Conservation (phyloP, 92 coral and sea anemone species). For the Porites cylindrica region DNA sequence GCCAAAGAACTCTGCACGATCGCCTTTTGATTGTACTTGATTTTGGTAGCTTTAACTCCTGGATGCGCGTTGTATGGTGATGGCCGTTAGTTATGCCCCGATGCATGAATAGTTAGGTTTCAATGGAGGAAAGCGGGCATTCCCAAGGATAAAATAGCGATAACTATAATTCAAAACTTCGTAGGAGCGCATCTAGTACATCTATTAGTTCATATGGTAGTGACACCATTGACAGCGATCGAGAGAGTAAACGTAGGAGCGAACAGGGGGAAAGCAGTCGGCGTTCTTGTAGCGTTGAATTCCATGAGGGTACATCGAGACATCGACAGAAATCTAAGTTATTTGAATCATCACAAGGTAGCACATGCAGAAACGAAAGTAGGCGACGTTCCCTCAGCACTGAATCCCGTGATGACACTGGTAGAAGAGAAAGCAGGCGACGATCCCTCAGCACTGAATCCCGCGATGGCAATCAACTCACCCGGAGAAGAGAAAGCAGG, state of each 20-base stretch:
- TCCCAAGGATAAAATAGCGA: slow-evolving; percentile 6
- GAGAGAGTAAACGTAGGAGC: slow-evolving; percentile 8
- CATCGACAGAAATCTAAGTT: background rate
- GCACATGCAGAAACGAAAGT: slow-evolving; percentile 14
- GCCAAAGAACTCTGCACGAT: background rate
- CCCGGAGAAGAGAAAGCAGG: background rate
- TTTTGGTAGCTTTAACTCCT: background rate
- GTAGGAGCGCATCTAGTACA: background rate
- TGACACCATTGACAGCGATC: background rate
- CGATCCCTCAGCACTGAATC: too few species aligned
- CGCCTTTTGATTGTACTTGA: background rate
- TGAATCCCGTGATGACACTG: background rate
- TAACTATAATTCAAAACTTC: background rate
- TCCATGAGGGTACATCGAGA: slow-evolving; percentile 9
- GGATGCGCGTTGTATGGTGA: background rate
- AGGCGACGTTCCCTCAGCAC: slow-evolving; percentile 21
- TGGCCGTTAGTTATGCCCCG: slow-evolving; percentile 1
- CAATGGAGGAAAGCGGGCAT: too few species aligned
- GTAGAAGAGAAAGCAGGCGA: too few species aligned
- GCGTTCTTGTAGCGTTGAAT: background rate
- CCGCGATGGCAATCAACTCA: background rate
- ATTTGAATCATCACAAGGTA: slow-evolving; percentile 8
- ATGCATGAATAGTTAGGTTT: slow-evolving; percentile 1
- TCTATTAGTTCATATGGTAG: slow-evolving; percentile 7
- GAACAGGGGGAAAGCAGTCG: background rate